phyloP scores from a whole-genome alignment of 2,797 vertebrate species.

The Myiotriccus ornatus region DNA sequence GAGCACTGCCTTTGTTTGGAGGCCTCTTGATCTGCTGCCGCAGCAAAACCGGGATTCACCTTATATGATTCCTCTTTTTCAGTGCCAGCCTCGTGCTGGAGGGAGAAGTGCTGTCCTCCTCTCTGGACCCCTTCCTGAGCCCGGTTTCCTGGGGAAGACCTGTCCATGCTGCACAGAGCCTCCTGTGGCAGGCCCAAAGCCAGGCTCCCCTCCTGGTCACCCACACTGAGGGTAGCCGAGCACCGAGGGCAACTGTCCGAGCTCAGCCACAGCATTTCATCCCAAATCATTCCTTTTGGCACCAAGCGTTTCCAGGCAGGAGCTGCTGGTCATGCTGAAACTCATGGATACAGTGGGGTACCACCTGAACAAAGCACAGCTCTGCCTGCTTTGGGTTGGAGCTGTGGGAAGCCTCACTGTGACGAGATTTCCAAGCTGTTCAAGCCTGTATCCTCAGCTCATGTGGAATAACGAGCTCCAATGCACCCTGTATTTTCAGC shows the following conservation, averaged over 20 bases:
- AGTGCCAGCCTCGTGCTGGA: rapidly evolving
- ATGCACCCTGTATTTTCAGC: background rate
- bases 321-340: rapidly evolving
- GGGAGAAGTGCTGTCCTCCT: background rate
- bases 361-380: background rate
- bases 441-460: background rate
- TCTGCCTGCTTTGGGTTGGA: background rate
- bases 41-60: background rate
- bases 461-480: rapidly evolving
- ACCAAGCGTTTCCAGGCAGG: background rate
- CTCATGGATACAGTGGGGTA: rapidly evolving
- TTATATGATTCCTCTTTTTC: background rate
- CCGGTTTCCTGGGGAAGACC: background rate
- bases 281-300: rapidly evolving
- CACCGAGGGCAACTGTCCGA: background rate
- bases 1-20: background rate
- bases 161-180: background rate
- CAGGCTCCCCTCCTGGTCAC: background rate
- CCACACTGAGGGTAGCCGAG: rapidly evolving
- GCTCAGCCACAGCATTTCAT: background rate
- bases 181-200: background rate
- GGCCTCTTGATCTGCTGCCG: background rate
- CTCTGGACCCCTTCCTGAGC: rapidly evolving
- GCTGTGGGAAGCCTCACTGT: background rate
- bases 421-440: background rate